phyloP scores from a whole-genome alignment of 2,113 vertebrate genomes.

The Shinisaurus crocodilurus region DNA sequence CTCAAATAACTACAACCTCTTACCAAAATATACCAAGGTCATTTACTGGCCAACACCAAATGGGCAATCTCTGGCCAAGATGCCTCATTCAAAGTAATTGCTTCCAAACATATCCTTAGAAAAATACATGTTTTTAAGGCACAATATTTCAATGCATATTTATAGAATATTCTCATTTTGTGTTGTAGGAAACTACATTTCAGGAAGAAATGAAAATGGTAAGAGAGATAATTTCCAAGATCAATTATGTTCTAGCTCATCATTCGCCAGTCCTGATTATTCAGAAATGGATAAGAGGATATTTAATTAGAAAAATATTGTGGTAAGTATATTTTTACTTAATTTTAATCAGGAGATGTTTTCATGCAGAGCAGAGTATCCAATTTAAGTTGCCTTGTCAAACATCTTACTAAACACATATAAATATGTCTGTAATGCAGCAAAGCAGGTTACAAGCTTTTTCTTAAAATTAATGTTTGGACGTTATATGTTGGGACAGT shows the following conservation, averaged over 20 bases:
- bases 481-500: background rate
- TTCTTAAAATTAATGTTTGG: slow-evolving; percentile 2
- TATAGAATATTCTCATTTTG: slow-evolving; percentile 26
- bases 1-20: background rate
- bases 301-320: slow-evolving; percentile 73
- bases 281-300: slow-evolving; percentile 80
- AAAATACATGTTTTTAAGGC: background rate
- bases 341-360: slow-evolving; percentile 31
- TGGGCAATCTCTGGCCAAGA: background rate
- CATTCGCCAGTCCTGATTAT: slow-evolving; percentile 79
- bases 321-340: slow-evolving; percentile 68
- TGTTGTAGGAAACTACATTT: slow-evolving; percentile 68
- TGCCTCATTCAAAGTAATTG: slow-evolving; percentile 23
- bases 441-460: background rate
- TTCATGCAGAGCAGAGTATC: slow-evolving; percentile 1
- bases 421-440: slow-evolving; percentile 12
- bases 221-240: slow-evolving; percentile 68
- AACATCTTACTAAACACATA: background rate
- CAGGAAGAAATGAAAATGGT: slow-evolving; percentile 67
- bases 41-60: background rate
- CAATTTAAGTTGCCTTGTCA: slow-evolving; percentile 11
- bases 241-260: slow-evolving; percentile 75
- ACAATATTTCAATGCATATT: background rate
- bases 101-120: slow-evolving; percentile 15
- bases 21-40: background rate